Percentiles rank a stretch among this genome's conserved stretches.
Conservation (phyloP, 2,113 vertebrate species). For the Cyrtonyx montezumae region DNA sequence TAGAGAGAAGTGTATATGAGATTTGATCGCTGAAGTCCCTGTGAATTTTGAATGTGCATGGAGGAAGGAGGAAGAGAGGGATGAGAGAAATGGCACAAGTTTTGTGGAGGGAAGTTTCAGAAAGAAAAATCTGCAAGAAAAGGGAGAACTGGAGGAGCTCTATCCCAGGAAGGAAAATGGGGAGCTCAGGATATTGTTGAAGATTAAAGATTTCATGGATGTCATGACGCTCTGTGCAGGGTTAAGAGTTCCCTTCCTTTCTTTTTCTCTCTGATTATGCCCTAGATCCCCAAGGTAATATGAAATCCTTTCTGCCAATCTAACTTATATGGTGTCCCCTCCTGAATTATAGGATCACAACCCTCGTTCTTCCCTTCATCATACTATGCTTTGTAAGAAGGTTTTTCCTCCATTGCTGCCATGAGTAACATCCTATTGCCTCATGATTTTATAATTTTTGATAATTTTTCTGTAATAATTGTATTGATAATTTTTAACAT, state of each 20-base stretch:
- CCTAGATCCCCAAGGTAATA: background rate
- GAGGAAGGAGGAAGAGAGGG: background rate
- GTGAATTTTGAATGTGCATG: background rate
- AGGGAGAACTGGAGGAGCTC: background rate
- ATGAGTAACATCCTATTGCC: background rate
- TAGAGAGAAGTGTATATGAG: background rate
- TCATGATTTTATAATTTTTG: background rate
- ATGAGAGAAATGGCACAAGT: fast-evolving
- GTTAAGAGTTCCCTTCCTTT: background rate
- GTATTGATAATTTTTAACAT: background rate
- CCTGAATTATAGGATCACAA: background rate
- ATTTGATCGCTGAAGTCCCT: background rate
- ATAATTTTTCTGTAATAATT: background rate
- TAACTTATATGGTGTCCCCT: background rate
- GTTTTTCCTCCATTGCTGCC: background rate
- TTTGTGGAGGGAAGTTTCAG: background rate
- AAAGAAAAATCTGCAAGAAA: background rate
- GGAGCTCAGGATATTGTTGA: background rate
- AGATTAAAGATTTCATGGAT: background rate
- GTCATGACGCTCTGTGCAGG: background rate
- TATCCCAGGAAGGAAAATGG: background rate
- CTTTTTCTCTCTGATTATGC: background rate
- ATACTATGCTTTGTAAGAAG: background rate
- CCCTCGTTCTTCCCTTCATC: background rate
- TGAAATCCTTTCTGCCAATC: background rate